Evolutionary conservation across 2,888 invertebrate genomes (phyloP), one percentile per base, ranked within the genome.

Genomic region (Xanthorhoe designata): DNA sequence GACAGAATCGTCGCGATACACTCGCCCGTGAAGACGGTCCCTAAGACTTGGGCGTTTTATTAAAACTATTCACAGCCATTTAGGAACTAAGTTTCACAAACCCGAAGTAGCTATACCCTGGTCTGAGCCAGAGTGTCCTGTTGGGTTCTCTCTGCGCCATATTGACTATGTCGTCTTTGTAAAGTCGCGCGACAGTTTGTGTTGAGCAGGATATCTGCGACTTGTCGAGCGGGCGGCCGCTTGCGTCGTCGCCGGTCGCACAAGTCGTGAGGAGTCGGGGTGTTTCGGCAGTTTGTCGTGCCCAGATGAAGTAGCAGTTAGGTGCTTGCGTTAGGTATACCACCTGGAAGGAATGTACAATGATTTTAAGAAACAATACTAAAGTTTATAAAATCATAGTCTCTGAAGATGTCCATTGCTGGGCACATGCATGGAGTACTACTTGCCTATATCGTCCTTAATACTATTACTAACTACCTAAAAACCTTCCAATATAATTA

Each of bases 11-110:
- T n/a, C n/a, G n/a, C n/a, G n/a, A n/a, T n/a, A n/a, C n/a, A n/a
- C n/a, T n/a, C n/a, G n/a, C n/a, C n/a, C n/a, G n/a, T n/a, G n/a
- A n/a, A n/a, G n/a, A n/a, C n/a, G n/a, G n/a, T n/a, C n/a, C n/a
- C n/a, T n/a, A n/a, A n/a, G n/a, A n/a, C n/a, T n/a, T n/a, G 32
- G 32, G 32, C 38, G 13, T 3, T 42, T 42, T 13, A 42, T 63
- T 75, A 71, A 66, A 66, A 18, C 72, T 76, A 80, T 77, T 86
- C 86, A 88, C 88, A 89, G 88, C 85, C 84, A 2, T 35, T 82
- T 89, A 92, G 86, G 91, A 88, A 85, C 88, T 87, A 75, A 93
- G 83, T 86, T 92, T 92, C 6, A 92, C 80, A 60, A 93, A 90
- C 1, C 92, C 92, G 64, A 92, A 78, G 80, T 89, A 91, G 2